Conservation (phyloP, 37 sponge, comb jelly and placozoan genomes). For the Beroe forskalii region DNA sequence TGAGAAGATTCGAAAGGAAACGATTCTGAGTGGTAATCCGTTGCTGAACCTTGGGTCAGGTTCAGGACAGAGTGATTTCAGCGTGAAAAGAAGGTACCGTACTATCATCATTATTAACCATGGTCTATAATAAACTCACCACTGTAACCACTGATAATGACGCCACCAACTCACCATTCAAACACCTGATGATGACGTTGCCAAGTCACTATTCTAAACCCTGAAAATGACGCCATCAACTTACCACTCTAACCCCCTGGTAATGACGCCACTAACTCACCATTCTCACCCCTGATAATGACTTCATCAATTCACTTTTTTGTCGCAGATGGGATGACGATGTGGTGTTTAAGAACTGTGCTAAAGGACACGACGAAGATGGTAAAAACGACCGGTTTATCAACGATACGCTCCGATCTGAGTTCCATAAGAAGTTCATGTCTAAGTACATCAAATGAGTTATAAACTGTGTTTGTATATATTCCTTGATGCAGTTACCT, state of each 20-base stretch:
- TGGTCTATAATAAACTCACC: too few species aligned
- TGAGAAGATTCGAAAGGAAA: slow-evolving; percentile 91
- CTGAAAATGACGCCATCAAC: too few species aligned
- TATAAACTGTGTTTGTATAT: background rate
- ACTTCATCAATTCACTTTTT: too few species aligned
- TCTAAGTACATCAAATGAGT: slow-evolving; percentile 89
- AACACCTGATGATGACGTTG: too few species aligned
- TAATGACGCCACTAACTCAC: too few species aligned
- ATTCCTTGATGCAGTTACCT: too few species aligned
- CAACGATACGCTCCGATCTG: slow-evolving; percentile 96
- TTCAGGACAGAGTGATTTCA: slow-evolving; percentile 65
- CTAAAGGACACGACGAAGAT: slow-evolving; percentile 76
- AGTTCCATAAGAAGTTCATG: slow-evolving; percentile 98
- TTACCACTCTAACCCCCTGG: too few species aligned
- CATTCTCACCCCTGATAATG: too few species aligned
- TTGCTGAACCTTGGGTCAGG: background rate
- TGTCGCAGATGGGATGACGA: slow-evolving; percentile 95
- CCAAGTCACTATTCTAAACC: too few species aligned
- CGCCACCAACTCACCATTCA: too few species aligned
- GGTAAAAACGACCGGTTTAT: slow-evolving; percentile 81
- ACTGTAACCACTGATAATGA: too few species aligned
- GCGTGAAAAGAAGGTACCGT: slow-evolving; percentile 81
- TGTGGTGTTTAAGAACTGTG: slow-evolving; percentile 99
- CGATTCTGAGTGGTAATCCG: slow-evolving; percentile 89
- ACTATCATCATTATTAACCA: too few species aligned